Conservation (phyloP, 2,113 vertebrate genomes). For the Mobula birostris region DNA sequence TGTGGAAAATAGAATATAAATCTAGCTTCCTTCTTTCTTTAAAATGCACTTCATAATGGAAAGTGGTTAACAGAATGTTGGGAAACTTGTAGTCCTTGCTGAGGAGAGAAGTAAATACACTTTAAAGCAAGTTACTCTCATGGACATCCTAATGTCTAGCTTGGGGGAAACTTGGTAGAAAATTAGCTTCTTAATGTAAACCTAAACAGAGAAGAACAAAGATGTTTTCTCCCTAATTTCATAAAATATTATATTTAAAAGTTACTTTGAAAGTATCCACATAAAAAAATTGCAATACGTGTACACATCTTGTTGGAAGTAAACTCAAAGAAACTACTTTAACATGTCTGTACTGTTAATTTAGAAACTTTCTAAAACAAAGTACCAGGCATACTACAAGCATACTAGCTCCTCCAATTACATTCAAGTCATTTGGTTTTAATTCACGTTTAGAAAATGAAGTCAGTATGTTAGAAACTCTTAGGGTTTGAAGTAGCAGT, state of each 20-base stretch:
- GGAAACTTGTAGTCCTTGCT: neutral
- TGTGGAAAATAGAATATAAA: no score
- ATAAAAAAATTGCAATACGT: neutral
- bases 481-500: neutral
- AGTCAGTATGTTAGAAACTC: conserved; percentile 32
- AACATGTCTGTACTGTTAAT: neutral
- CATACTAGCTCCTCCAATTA: neutral
- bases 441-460: conserved; percentile 26
- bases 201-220: neutral
- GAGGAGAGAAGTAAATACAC: neutral
- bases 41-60: neutral
- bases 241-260: neutral
- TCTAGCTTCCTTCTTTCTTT: neutral
- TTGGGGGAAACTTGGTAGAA: neutral
- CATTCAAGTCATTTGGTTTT: conserved; percentile 30
- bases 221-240: neutral
- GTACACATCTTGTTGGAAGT: neutral
- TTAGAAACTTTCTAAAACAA: conserved; percentile 5
- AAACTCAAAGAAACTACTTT: neutral
- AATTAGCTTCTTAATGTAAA: neutral
- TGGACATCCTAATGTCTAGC: neutral
- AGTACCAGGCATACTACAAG: neutral
- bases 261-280: neutral
- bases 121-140: neutral
- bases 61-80: neutral